Percentiles rank a stretch among this genome's conserved stretches.
Evolutionary conservation across 2,888 invertebrate species (phyloP).

Genomic region (Formica aserva): DNA sequence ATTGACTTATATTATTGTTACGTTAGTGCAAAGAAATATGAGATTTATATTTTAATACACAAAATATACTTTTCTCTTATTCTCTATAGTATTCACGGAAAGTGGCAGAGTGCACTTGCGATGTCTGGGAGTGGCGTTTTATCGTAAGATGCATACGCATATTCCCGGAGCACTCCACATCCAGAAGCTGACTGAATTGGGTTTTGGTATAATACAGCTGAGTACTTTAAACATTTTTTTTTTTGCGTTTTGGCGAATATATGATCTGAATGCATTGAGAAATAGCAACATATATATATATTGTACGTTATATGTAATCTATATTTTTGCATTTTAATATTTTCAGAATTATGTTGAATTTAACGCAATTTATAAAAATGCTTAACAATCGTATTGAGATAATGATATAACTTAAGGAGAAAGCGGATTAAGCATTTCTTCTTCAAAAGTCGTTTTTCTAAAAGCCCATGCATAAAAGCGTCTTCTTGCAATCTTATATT

Average conservation of each 20-base stretch:
- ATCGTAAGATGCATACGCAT: constrained; percentile 54
- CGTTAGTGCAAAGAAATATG: neutral
- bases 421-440: neutral
- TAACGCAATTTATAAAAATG: neutral
- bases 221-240: constrained; percentile 26
- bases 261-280: neutral
- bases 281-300: neutral
- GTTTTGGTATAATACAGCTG: constrained; percentile 42
- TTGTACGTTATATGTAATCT: neutral
- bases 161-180: constrained; percentile 43
- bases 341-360: neutral
- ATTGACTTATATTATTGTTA: neutral
- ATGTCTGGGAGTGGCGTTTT: constrained; percentile 44
- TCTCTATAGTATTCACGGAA: constrained; percentile 16
- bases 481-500: neutral
- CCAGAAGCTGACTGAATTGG: constrained; percentile 49
- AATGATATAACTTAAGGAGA: neutral
- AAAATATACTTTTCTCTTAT: constrained; percentile 19
- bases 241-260: constrained; percentile 6
- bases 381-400: neutral
- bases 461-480: neutral
- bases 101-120: constrained; percentile 56
- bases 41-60: constrained; percentile 7
- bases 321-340: constrained; percentile 17
- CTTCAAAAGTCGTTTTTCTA: neutral